phyloP scores from a whole-genome alignment of 2,113 vertebrate genomes.

The Spea multiplicata region DNA sequence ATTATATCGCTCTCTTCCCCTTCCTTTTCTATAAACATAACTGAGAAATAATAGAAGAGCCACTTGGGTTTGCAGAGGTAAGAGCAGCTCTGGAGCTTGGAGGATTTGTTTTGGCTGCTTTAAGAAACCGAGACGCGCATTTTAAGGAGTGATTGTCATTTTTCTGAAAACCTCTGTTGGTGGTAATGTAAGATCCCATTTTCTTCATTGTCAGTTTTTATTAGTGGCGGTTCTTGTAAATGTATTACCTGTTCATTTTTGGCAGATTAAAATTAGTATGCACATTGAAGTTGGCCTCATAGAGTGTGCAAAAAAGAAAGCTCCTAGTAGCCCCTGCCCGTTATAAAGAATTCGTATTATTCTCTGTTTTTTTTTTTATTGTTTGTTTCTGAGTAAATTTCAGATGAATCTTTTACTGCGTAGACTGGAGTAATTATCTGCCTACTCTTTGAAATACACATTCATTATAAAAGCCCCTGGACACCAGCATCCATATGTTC shows the following conservation, averaged over 20 bases:
- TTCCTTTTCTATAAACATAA: constrained; percentile 2
- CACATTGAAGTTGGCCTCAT: no score
- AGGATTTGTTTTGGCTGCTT: not conserved
- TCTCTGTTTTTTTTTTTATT: no score
- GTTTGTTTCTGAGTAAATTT: no score
- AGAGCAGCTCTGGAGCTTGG: not conserved
- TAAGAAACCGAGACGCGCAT: not conserved
- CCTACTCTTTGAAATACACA: no score
- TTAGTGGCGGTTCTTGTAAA: not conserved
- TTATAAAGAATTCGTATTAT: no score
- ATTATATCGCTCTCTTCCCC: constrained; percentile 27
- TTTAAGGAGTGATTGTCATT: not conserved
- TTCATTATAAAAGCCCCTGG: no score
- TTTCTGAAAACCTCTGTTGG: not conserved
- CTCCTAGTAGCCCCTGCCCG: no score
- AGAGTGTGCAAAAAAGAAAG: no score
- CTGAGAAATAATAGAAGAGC: constrained; percentile 37
- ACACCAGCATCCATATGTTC: no score
- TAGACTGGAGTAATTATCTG: no score
- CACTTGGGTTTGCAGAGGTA: not conserved
- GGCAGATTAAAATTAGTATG: no score
- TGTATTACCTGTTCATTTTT: not conserved
- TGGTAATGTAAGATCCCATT: not conserved
- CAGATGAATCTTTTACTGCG: no score
- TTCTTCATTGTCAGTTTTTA: not conserved